These are phyloP conservation scores for Paralichthys olivaceus DNA, from an alignment of 2,113 vertebrate species.

Conservation along the genomic window DNA sequence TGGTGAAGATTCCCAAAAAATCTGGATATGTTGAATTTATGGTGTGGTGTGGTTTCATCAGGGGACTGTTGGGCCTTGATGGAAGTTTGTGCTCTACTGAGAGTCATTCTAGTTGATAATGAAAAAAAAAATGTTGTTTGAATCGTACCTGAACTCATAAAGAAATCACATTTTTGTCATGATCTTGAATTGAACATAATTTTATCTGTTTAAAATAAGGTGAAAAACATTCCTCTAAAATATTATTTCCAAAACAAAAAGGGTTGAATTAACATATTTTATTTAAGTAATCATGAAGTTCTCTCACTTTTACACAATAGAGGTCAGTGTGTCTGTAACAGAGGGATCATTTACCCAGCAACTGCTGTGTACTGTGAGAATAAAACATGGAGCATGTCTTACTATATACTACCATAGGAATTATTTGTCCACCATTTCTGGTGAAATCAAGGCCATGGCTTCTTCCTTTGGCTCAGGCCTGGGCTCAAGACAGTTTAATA, in stretches of 20 bases:
- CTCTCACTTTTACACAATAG: neutral
- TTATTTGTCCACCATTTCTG: neutral
- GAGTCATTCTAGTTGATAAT: too few relatives aligned
- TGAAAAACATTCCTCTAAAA: neutral
- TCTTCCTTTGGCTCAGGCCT: slow-evolving; percentile 38
- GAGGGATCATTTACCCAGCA: neutral
- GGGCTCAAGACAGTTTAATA: slow-evolving; percentile 75
- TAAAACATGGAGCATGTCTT: neutral
- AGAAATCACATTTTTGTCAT: neutral
- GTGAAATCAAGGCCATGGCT: neutral
- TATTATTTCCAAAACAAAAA: too few relatives aligned
- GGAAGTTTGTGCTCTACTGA: too few relatives aligned
- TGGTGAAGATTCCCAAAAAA: too few relatives aligned
- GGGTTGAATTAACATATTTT: neutral
- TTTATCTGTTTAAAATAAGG: too few relatives aligned
- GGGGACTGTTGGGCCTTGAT: too few relatives aligned
- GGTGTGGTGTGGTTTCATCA: too few relatives aligned
- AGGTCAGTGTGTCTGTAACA: neutral
- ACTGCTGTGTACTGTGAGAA: neutral
- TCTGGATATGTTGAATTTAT: too few relatives aligned
- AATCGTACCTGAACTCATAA: neutral
- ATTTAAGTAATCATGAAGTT: too few relatives aligned
- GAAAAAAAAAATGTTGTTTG: too few relatives aligned
- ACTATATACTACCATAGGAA: neutral
- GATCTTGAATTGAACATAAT: neutral